These are phyloP conservation scores for Lochmaea crataegi DNA, from an alignment of 2,888 invertebrate genomes.

Conservation along the genomic window DNA sequence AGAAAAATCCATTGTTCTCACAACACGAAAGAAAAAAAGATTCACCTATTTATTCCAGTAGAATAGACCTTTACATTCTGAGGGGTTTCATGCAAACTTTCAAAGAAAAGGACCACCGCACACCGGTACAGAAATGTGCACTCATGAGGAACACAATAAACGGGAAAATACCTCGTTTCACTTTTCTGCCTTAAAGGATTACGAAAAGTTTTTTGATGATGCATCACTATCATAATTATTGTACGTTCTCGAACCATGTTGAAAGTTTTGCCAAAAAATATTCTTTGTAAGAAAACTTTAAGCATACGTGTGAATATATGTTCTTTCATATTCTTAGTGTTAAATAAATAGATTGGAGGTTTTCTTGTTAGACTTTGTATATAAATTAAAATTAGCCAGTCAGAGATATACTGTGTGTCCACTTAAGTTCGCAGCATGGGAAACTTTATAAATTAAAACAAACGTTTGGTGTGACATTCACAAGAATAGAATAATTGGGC, in stretches of 20 bases:
- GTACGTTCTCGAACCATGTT: not conserved
- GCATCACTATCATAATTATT: slow-evolving; percentile 33
- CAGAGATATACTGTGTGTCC: too few species aligned
- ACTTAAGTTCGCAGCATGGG: too few species aligned
- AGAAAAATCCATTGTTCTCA: slow-evolving; percentile 26
- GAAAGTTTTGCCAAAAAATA: slow-evolving; percentile 2
- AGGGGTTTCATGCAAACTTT: slow-evolving; percentile 54
- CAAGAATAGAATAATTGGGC: too few species aligned
- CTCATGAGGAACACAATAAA: slow-evolving; percentile 52
- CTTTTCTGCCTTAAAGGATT: slow-evolving; percentile 35
- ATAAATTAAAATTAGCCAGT: too few species aligned
- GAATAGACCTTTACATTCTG: slow-evolving; percentile 50
- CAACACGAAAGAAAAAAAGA: slow-evolving; percentile 44
- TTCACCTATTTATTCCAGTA: slow-evolving; percentile 53
- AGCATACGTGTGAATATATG: not conserved
- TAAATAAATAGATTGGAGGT: too few species aligned
- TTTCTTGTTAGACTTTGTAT: too few species aligned
- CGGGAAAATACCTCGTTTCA: slow-evolving; percentile 41
- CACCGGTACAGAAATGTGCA: slow-evolving; percentile 51
- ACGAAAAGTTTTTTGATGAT: slow-evolving; percentile 35
- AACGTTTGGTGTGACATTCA: too few species aligned
- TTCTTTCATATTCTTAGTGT: too few species aligned
- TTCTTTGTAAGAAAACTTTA: slow-evolving; percentile 7
- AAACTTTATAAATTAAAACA: too few species aligned
- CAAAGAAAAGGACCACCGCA: slow-evolving; percentile 45